Percentiles rank a stretch among this genome's conserved stretches.
phyloP scores from a whole-genome alignment of 35 echinoderm and acorn worm species.

The Heliocidaris tuberculata region DNA sequence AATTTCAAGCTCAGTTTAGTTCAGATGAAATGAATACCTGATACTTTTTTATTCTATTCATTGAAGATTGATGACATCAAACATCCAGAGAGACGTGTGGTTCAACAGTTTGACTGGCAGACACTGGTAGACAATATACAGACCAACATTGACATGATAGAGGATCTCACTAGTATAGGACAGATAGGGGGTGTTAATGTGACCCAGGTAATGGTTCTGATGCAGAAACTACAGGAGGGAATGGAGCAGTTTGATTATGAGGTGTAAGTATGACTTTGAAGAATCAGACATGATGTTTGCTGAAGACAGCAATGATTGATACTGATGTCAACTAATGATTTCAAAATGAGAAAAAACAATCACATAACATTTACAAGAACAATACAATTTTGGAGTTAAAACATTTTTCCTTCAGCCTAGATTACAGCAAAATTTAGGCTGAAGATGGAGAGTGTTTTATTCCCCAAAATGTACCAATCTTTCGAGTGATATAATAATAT shows the following conservation, averaged over 20 bases:
- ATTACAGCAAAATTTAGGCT: too few species aligned
- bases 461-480: too few species aligned
- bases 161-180: not conserved
- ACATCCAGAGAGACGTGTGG: not conserved
- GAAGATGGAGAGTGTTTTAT: too few species aligned
- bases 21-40: too few species aligned
- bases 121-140: conserved; percentile 30
- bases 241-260: conserved; percentile 28
- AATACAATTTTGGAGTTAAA: too few species aligned
- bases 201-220: not conserved
- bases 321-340: too few species aligned
- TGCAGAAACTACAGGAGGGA: conserved; percentile 41
- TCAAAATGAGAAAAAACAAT: too few species aligned
- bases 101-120: conserved; percentile 37
- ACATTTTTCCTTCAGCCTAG: too few species aligned
- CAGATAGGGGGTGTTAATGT: not conserved
- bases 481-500: too few species aligned
- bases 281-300: not conserved
- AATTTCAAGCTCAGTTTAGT: too few species aligned
- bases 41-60: not conserved
- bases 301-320: not conserved
- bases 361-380: too few species aligned
- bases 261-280: conserved; percentile 35
- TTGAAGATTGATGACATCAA: not conserved
- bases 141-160: conserved; percentile 32